These are phyloP conservation scores for Eleginops maclovinus DNA, from an alignment of 2,113 vertebrate genomes.

Conservation along the genomic window DNA sequence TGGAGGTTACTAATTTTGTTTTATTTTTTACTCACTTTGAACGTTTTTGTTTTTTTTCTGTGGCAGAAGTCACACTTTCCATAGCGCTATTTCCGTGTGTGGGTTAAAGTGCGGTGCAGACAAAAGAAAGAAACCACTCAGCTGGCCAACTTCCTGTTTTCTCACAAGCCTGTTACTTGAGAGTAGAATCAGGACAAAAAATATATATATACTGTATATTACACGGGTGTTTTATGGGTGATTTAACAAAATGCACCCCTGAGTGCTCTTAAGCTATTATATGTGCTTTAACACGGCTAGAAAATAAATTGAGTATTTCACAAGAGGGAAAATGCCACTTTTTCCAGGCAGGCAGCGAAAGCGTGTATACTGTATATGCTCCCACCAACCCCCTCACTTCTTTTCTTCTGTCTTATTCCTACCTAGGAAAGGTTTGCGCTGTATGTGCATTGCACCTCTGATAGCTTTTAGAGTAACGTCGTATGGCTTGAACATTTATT, in stretches of 20 bases:
- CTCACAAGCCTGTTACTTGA: conserved; percentile 55
- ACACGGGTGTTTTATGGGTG: background rate
- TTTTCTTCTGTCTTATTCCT: background rate
- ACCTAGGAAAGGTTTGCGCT: background rate
- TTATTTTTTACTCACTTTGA: conserved; percentile 22
- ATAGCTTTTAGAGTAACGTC: conserved; percentile 24
- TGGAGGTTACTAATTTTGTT: conserved; percentile 26
- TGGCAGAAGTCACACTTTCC: conserved; percentile 77
- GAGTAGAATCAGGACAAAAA: background rate
- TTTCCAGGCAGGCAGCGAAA: background rate
- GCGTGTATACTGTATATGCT: background rate
- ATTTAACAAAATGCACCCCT: conserved; percentile 35
- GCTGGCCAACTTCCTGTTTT: conserved; percentile 78
- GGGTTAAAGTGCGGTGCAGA: conserved; percentile 75
- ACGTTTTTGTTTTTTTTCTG: conserved; percentile 61
- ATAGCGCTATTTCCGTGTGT: conserved; percentile 67
- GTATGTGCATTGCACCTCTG: conserved; percentile 2
- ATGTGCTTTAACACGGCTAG: conserved; percentile 20
- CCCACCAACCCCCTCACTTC: background rate
- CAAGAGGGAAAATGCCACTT: conserved; percentile 23
- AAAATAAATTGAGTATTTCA: conserved; percentile 44
- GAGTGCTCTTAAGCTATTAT: conserved; percentile 29
- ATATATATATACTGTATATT: background rate
- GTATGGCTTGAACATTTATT: conserved; percentile 5
- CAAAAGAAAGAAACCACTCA: conserved; percentile 77